These are phyloP conservation scores for Drosophila nasuta DNA, from an alignment of 1,140 invertebrate genomes.

Conservation along the genomic window DNA sequence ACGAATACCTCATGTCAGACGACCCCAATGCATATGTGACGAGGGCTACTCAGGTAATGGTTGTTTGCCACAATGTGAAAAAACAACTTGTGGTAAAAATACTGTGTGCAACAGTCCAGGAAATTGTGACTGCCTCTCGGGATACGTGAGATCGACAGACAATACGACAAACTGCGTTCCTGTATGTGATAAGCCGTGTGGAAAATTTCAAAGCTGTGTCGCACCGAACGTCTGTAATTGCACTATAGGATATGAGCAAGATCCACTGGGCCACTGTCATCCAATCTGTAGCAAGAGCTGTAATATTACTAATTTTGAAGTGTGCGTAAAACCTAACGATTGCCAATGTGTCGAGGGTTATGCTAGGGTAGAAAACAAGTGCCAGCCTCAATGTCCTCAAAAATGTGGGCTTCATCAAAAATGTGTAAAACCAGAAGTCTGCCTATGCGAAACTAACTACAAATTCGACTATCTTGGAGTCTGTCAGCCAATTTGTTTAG, in stretches of 20 bases:
- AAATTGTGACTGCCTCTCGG: neutral
- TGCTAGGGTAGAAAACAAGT: neutral
- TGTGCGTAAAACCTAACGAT: neutral
- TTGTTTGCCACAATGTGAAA: slow-evolving; percentile 5
- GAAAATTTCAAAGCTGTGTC: neutral
- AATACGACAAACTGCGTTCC: slow-evolving; percentile 20
- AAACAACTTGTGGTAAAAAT: neutral
- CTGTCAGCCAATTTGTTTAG: slow-evolving; percentile 59
- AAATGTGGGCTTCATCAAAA: neutral
- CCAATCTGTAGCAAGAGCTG: slow-evolving; percentile 6
- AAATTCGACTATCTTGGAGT: neutral
- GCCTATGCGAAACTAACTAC: slow-evolving; percentile 6
- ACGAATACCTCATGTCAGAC: rapidly evolving
- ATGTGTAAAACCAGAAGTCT: slow-evolving; percentile 5
- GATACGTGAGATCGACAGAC: neutral
- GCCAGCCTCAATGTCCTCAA: slow-evolving; percentile 5
- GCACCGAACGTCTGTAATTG: slow-evolving; percentile 5
- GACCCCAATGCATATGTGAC: slow-evolving; percentile 1
- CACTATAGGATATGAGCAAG: neutral
- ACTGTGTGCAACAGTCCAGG: neutral
- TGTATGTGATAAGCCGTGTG: slow-evolving; percentile 51
- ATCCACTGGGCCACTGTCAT: neutral
- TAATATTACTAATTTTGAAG: neutral
- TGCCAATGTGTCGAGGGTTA: slow-evolving; percentile 22
- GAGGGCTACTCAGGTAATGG: neutral